phyloP scores from a whole-genome alignment of 2,888 invertebrate genomes.

The Quadroppia sp. region DNA sequence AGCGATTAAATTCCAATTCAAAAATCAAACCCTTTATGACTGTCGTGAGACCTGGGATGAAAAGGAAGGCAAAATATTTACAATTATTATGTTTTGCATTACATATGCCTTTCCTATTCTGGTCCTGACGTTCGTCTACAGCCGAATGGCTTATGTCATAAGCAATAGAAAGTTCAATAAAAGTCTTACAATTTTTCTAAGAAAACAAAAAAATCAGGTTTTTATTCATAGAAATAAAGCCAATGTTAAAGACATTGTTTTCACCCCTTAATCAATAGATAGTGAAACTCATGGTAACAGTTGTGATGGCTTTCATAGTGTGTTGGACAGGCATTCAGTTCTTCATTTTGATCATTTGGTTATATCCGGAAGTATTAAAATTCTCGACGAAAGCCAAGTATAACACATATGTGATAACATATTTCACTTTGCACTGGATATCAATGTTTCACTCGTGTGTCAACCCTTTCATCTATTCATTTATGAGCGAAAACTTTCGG shows the following conservation, averaged over 20 bases:
- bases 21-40: background rate
- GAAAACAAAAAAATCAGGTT: conserved; percentile 29
- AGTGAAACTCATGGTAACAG: conserved; percentile 30
- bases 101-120: background rate
- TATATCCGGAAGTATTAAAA: background rate
- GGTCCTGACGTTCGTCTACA: conserved; percentile 13
- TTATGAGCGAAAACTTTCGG: conserved; percentile 35
- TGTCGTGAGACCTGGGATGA: conserved; percentile 5
- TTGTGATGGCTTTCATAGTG: conserved; percentile 26
- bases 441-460: conserved; percentile 32
- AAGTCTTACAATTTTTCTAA: background rate
- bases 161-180: background rate
- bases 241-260: background rate
- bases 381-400: conserved; percentile 4
- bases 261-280: background rate
- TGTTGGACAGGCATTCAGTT: conserved; percentile 31
- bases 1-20: background rate
- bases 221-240: background rate
- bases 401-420: background rate
- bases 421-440: conserved; percentile 9
- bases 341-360: background rate
- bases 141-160: conserved; percentile 21
- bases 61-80: background rate
- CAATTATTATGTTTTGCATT: background rate
- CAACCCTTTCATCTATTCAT: conserved; percentile 36